A percentile compares a stretch with the other conserved stretches of the same genome.
phyloP scores from a whole-genome alignment of 2,113 vertebrate genomes.

The Myotis lucifugus region DNA sequence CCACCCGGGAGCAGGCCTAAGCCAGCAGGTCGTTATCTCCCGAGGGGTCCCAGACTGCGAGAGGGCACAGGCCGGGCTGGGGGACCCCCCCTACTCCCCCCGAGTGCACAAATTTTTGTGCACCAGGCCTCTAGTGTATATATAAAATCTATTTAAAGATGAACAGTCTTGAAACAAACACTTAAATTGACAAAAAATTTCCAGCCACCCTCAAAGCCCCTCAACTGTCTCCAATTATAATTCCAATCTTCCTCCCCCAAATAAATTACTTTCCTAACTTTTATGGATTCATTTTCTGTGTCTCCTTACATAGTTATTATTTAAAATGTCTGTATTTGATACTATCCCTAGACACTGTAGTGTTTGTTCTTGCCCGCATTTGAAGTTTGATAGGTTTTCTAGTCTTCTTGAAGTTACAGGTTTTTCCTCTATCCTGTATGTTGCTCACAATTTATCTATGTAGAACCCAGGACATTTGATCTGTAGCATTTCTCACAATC shows the following conservation, averaged over 20 bases:
- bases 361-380: background rate
- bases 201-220: accelerated
- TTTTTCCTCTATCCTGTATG: background rate
- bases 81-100: no score
- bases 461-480: background rate
- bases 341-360: background rate
- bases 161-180: background rate
- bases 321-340: background rate
- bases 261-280: background rate
- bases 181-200: background rate
- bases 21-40: no score
- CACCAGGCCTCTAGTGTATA: no score
- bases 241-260: background rate
- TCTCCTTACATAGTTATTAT: background rate
- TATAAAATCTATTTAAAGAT: background rate
- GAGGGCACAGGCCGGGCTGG: no score
- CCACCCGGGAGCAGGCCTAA: no score
- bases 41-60: no score
- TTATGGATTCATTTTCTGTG: background rate
- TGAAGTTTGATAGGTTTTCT: background rate
- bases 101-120: no score
- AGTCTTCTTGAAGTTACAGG: background rate
- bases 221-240: background rate
- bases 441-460: background rate
- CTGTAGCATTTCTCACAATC: background rate